Base-by-base conservation (phyloP, 2,113 vertebrate genomes). In the Podarcis cretensis region DNA sequence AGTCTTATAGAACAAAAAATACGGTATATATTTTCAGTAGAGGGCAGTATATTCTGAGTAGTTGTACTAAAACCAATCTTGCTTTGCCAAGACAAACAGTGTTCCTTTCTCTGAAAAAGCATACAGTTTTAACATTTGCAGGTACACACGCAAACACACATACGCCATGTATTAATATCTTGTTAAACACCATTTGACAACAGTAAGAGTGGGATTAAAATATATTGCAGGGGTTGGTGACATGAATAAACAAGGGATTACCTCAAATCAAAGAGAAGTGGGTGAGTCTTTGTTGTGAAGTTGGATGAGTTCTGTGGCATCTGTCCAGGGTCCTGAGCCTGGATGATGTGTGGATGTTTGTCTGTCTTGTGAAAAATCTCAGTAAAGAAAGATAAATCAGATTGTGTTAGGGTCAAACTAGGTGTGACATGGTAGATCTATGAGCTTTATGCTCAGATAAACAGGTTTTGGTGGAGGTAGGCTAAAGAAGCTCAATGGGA, bases 311-410 rank as follows among this genome's bases (percentile, higher is more conserved):
- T 76, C 57, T 82, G 71, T 82, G 81, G 71, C 73, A 35, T 83
- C 87, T 88, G 81, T 83, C 87, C 81, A 88, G 40, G 81, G 81
- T 88, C 73, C 81, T 88, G 87, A 88, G 73, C 30, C 5, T 48
- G 2, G 4, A 27, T 77, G 16, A 35, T 68, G 43, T 35, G 14
- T 57, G 54, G 21, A 18, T 21, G 8, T 8, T 32, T 63, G 48
- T 7, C 57, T 27, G 8, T 68, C 71, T 77, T 37, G 14, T 14
- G 8, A 37, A 81, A 66, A 54, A 23, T 54, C 27, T 65, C 54
- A 13, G 37, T 40, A 25, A 54, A 57, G 43, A 69, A 81, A 71
- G 48, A 35, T 27, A 59, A 57, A 8, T 32, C 23, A 37, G 54
- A 35, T 25, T 37, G 23, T n/a, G n/a, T 87, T 69, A 21, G 80